Evolutionary conservation across 1,140 invertebrate species (phyloP).

Genomic region (Tetramorium parvispinum): DNA sequence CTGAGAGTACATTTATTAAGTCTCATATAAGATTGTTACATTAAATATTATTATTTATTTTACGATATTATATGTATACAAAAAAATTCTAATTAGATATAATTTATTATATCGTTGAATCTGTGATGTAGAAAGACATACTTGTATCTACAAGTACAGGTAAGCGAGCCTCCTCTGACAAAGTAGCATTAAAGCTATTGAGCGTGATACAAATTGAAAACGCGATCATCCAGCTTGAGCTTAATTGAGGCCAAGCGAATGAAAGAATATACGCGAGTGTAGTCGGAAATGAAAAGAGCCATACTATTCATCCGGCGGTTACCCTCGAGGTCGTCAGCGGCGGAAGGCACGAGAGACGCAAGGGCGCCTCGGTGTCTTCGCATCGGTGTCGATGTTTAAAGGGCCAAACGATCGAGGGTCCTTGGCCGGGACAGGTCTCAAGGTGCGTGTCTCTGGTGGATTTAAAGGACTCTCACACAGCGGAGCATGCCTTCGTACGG

Average conservation of each 20-base stretch:
- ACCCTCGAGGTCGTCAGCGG: conserved; percentile 65
- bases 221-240: conserved; percentile 1
- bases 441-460: conserved; percentile 79
- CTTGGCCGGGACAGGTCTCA: conserved; percentile 80
- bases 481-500: conserved; percentile 36
- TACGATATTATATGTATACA: not conserved
- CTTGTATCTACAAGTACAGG: not conserved
- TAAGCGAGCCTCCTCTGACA: not conserved
- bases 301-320: conserved; percentile 64
- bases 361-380: conserved; percentile 68
- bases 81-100: not conserved
- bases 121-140: not conserved
- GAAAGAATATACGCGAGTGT: conserved; percentile 25
- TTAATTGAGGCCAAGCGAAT: conserved; percentile 41
- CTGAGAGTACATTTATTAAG: not conserved
- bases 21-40: not conserved
- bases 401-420: conserved; percentile 75
- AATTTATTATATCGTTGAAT: not conserved
- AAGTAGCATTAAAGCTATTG: conserved; percentile 31
- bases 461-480: conserved; percentile 79
- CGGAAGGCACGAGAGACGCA: conserved; percentile 42
- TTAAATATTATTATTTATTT: conserved; percentile 15
- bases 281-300: conserved; percentile 47
- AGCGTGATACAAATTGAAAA: conserved; percentile 54
- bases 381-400: conserved; percentile 76